A percentile compares a stretch with the other conserved stretches of the same genome.
Conservation (phyloP, 2,797 vertebrate species). For the Sebastolobus alascanus region DNA sequence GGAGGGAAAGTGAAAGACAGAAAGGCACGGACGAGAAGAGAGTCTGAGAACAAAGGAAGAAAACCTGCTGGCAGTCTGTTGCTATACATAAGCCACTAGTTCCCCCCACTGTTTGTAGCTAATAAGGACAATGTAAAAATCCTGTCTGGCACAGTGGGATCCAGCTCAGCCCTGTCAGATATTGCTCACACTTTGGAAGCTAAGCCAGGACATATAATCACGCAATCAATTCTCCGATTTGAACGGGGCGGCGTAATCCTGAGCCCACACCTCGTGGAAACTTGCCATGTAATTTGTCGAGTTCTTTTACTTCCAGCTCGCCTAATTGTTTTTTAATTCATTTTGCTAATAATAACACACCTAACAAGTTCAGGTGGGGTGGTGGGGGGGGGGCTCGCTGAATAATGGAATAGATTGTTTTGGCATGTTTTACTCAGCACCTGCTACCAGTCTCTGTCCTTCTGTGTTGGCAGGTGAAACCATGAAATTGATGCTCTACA, state of each 20-base stretch:
- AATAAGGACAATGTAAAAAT: conserved; percentile 80
- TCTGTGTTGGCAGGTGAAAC: conserved; percentile 71
- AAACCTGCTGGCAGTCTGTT: conserved; percentile 63
- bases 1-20: conserved; percentile 32
- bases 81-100: conserved; percentile 68
- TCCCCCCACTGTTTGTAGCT: conserved; percentile 76
- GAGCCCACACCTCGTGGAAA: conserved; percentile 41
- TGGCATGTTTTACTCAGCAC: conserved; percentile 69
- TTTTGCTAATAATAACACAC: conserved; percentile 71
- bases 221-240: conserved; percentile 64
- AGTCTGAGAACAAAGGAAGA: conserved; percentile 61
- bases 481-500: conserved; percentile 71
- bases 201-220: conserved; percentile 66
- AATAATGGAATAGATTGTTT: conserved; percentile 71
- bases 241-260: conserved; percentile 32
- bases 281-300: conserved; percentile 44
- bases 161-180: conserved; percentile 71
- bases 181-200: conserved; percentile 51
- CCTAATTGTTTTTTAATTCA: conserved; percentile 74
- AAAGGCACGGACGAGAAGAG: conserved; percentile 28
- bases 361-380: conserved; percentile 52
- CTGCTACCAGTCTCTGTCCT: conserved; percentile 67
- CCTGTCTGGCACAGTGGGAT: conserved; percentile 66
- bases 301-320: conserved; percentile 50
- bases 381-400: not conserved